Evolutionary conservation across 1,140 invertebrate genomes (phyloP).

Genomic region (Drosophila nebulosa): DNA sequence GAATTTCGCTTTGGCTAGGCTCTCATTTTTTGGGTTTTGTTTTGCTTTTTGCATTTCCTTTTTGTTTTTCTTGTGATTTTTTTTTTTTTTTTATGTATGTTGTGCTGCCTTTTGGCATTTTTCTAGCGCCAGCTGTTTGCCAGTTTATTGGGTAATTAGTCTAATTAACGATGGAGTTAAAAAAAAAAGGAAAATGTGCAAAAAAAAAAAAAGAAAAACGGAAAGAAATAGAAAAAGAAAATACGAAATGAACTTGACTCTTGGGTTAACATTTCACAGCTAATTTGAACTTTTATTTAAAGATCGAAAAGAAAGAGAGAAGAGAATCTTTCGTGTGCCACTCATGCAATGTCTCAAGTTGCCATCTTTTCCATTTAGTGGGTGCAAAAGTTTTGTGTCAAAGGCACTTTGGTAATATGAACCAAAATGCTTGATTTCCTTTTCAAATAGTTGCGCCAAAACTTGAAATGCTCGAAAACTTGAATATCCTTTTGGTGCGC

Average conservation of each 20-base stretch:
- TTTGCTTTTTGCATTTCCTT: background rate
- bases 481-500: background rate
- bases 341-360: background rate
- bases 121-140: constrained; percentile 12
- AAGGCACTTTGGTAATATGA: constrained; percentile 20
- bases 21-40: constrained; percentile 2
- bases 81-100: constrained; percentile 4
- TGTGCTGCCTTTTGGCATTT: constrained; percentile 1
- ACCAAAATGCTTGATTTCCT: constrained; percentile 33
- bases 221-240: constrained; percentile 1
- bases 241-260: constrained; percentile 23
- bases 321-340: background rate
- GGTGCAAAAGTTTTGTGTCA: constrained; percentile 31
- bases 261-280: constrained; percentile 13
- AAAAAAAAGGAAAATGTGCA: background rate
- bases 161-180: constrained; percentile 39
- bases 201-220: constrained; percentile 4
- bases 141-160: constrained; percentile 55
- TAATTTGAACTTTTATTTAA: constrained; percentile 32
- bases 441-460: constrained; percentile 40
- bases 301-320: background rate
- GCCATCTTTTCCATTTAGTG: background rate
- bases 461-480: constrained; percentile 11
- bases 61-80: background rate
- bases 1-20: constrained; percentile 15